These are phyloP conservation scores for Amphiprion percula DNA, from an alignment of 2,113 vertebrate species.

Conservation along the genomic window DNA sequence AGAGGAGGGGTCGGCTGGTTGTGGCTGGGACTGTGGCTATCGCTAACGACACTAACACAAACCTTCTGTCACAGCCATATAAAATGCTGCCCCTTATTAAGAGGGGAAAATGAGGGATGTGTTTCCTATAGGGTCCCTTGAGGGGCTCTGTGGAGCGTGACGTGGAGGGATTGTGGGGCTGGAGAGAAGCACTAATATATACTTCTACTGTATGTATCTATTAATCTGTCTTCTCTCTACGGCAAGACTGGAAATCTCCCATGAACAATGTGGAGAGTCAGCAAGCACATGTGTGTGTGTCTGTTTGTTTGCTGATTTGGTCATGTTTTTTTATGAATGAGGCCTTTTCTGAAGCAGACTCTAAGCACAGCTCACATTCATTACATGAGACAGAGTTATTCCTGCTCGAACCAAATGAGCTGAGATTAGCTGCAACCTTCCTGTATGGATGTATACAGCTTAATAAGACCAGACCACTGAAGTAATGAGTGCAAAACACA, in stretches of 20 bases:
- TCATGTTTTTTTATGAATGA: conserved; percentile 60
- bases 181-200: conserved; percentile 5
- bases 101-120: conserved; percentile 65
- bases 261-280: conserved; percentile 47
- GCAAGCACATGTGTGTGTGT: conserved; percentile 47
- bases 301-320: conserved; percentile 60
- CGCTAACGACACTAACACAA: conserved; percentile 77
- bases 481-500: too few relatives aligned
- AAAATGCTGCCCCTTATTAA: conserved; percentile 75
- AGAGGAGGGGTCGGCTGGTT: conserved; percentile 20
- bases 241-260: conserved; percentile 40
- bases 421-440: conserved; percentile 16
- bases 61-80: conserved; percentile 76
- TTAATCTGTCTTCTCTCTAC: conserved; percentile 41
- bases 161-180: background rate
- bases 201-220: conserved; percentile 31
- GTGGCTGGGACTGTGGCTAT: conserved; percentile 49
- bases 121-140: conserved; percentile 61
- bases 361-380: conserved; percentile 19
- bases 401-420: conserved; percentile 9
- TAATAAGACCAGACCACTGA: too few relatives aligned
- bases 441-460: too few relatives aligned
- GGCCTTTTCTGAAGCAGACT: conserved; percentile 17
- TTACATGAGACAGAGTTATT: conserved; percentile 31
- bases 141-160: conserved; percentile 54